These are phyloP conservation scores for Cepaea nemoralis DNA, from an alignment of 1,140 invertebrate genomes.

Conservation along the genomic window DNA sequence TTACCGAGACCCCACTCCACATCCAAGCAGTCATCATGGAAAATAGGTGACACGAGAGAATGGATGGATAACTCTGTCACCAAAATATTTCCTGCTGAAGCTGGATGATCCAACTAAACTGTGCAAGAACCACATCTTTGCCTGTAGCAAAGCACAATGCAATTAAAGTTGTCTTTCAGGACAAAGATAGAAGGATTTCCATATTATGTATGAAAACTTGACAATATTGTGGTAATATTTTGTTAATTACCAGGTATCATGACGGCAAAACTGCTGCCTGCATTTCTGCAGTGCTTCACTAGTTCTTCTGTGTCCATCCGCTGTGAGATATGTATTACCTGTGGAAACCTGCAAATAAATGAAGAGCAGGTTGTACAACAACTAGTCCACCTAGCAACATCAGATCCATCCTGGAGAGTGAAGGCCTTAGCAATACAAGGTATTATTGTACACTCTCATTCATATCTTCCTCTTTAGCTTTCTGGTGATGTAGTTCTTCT, in stretches of 20 bases:
- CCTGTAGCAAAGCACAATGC: no score
- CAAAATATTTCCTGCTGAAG: no score
- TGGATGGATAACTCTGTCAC: no score
- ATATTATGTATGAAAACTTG: no score
- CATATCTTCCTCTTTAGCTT: neutral
- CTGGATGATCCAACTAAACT: no score
- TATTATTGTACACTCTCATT: slow-evolving; percentile 40
- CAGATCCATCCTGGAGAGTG: slow-evolving; percentile 71
- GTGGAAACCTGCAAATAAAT: slow-evolving; percentile 64
- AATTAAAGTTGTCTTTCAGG: no score
- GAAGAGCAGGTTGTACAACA: slow-evolving; percentile 65
- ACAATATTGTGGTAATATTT: neutral
- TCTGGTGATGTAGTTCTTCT: no score
- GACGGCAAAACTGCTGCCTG: slow-evolving; percentile 69
- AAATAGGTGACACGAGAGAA: no score
- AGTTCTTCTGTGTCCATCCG: slow-evolving; percentile 69
- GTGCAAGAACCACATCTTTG: no score
- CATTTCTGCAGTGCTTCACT: slow-evolving; percentile 70
- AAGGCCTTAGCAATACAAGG: slow-evolving; percentile 71
- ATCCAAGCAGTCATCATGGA: no score
- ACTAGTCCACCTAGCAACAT: slow-evolving; percentile 67
- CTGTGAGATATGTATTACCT: slow-evolving; percentile 67
- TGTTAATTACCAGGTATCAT: slow-evolving; percentile 67
- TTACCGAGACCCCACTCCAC: no score
- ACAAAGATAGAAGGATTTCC: no score